Base-by-base conservation (phyloP, 2,888 invertebrate genomes). In the Fragum sueziense region DNA sequence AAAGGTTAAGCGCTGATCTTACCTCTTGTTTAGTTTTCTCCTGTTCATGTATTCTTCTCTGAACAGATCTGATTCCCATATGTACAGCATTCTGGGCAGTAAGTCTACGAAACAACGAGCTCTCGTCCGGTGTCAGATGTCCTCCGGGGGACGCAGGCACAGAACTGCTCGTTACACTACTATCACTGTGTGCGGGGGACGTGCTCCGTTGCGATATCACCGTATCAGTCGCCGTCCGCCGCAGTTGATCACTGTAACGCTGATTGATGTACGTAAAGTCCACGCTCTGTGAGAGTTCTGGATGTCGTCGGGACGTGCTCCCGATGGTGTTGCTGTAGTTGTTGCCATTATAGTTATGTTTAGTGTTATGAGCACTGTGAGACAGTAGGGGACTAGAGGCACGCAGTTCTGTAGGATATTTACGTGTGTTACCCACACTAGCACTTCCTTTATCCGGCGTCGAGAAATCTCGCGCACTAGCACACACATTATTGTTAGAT, bases 1-100 rank as follows among this genome's bases (percentile, higher is more conserved):
- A n/a, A n/a, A n/a, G n/a, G n/a, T n/a, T n/a, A n/a, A n/a, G n/a
- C n/a, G n/a, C n/a, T n/a, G n/a, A n/a, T n/a, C n/a, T n/a, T 82
- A 91, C 91, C 88, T 91, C 91, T 67, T 88, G 87, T 76, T 90
- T 91, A 1, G 90, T 90, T 68, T 89, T 88, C 59, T 91, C 91
- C 61, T 90, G 90, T 71, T 91, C 91, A 37, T 90, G 88, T 33
- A 91, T 85, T 74, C 90, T 86, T 22, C 90, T 82, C 74, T 90
- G 90, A 6, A 91, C 90, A 9, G 90, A 90, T 51, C 91, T 83
- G 52, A 91, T 90, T 20, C 91, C 91, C 91, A 91, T 91, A 68
- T 90, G 89, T 17, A 91, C 91, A 17, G 89, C 86, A 67, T 87
- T 88, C 74, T 88, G 86, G 9, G 89, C 89, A 1, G 90, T 89